Percentiles rank a stretch among this genome's conserved stretches.
Conservation (phyloP, 2,888 invertebrate species). For the Drosophila barbarae region DNA sequence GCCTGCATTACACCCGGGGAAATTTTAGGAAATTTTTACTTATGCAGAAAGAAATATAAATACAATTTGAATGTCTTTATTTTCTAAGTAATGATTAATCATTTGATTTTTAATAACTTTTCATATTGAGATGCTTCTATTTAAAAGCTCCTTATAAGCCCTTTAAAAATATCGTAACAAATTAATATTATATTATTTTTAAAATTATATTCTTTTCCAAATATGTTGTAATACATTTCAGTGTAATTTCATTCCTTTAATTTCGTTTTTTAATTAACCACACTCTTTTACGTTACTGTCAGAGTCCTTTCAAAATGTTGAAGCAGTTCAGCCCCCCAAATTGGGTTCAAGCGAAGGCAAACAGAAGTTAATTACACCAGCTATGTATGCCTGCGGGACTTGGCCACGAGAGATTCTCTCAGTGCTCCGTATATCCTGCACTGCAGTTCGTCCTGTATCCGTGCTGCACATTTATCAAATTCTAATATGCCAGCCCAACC, state of each 20-base stretch:
- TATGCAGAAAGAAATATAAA: not conserved
- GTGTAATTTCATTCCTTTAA: constrained; percentile 1
- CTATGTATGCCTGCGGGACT: not conserved
- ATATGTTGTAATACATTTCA: not conserved
- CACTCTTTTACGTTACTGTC: not conserved
- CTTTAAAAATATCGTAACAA: not conserved
- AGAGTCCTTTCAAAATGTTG: not conserved
- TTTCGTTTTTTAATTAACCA: constrained; percentile 6
- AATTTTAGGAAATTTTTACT: not conserved
- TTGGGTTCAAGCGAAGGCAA: constrained; percentile 16
- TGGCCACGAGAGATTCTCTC: constrained; percentile 8
- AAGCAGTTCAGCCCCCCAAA: not conserved
- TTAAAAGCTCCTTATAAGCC: too few species aligned
- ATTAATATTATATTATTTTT: not conserved
- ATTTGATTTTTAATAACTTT: not conserved
- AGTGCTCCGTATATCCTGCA: constrained; percentile 15
- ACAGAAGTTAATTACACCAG: constrained; percentile 12
- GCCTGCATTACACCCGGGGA: constrained; percentile 22
- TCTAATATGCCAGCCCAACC: constrained; percentile 38
- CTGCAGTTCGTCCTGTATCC: constrained; percentile 16
- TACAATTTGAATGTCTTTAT: not conserved
- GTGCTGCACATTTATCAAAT: constrained; percentile 47
- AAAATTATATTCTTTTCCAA: not conserved
- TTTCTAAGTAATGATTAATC: not conserved
- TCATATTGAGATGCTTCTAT: too few species aligned